phyloP scores from a whole-genome alignment of 2,888 invertebrate species.

The Saturnia pavonia region DNA sequence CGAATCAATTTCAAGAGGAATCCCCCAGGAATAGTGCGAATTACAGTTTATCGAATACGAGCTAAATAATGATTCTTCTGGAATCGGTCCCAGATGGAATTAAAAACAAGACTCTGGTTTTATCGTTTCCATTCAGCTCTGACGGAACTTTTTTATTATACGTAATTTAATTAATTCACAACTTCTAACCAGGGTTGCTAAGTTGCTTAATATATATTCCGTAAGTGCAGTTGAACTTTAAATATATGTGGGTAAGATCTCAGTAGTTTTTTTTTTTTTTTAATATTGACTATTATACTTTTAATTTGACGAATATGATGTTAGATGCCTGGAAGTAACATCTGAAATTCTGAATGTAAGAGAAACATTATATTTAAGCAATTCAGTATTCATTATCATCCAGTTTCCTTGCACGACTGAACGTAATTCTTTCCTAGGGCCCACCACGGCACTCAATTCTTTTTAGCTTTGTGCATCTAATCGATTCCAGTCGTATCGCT shows the following conservation, averaged over 20 bases:
- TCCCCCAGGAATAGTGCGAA: not conserved
- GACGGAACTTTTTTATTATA: not conserved
- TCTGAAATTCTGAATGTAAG: too few relatives aligned
- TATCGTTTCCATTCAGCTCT: not conserved
- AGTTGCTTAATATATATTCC: not conserved
- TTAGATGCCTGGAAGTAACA: too few relatives aligned
- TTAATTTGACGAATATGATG: too few relatives aligned
- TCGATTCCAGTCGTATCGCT: not conserved
- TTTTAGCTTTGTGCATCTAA: not conserved
- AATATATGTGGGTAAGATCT: not conserved
- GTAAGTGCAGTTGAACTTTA: not conserved
- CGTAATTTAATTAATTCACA: not conserved
- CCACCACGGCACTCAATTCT: not conserved
- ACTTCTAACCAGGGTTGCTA: not conserved
- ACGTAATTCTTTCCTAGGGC: too few relatives aligned
- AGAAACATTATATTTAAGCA: too few relatives aligned
- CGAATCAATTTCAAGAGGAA: too few relatives aligned
- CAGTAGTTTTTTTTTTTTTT: too few relatives aligned
- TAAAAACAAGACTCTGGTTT: not conserved
- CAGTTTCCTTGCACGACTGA: too few relatives aligned
- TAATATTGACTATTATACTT: too few relatives aligned
- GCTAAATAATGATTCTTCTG: not conserved
- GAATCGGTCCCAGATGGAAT: not conserved
- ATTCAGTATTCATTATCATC: too few relatives aligned
- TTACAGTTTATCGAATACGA: not conserved